Evolutionary conservation across 2,797 vertebrate species (phyloP), one percentile per base, ranked within the genome.

Genomic region (Coreius guichenoti): DNA sequence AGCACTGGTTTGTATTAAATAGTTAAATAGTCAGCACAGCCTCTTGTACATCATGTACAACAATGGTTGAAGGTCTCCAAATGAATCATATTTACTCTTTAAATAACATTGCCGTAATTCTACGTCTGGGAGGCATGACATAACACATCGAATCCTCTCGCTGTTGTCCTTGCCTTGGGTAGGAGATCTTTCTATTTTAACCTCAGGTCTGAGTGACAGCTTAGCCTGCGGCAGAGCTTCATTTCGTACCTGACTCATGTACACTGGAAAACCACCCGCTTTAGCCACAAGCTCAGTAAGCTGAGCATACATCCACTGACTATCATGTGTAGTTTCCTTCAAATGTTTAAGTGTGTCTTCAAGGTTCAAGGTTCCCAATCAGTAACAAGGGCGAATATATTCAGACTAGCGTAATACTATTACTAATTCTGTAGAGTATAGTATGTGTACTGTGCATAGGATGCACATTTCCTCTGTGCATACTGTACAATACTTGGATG

Each of bases 11-110:
- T 8, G 4, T 16, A 36, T 23, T 4, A 73, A 36, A 81, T 26
- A 29, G 77, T 43, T 29, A 31, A 31, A 31, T 54, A 12, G 47
- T 19, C 3, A 43, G n/a, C 7, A 54, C 43, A 54, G 47, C 21
- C 1, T 56, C 7, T 21, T 73, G 70, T 49, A 9, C 23, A 49
- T 17, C 21, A 75, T 49, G 16, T 11, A 26, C 54, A 77, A 39
- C 75, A 61, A 77, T 43, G 23, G 33, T 29, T 54, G 31, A 54
- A 54, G n/a, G n/a, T 17, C 77, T 61, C 16, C 0, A 21, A 79
- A 26, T 76, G 45, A 83, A 54, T 83, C 61, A 76, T 67, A 68
- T 68, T 83, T 68, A 33, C 73, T 77, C 56, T 77, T 76, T 83
- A 51, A 7, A 83, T 51, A 83, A 83, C 58, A 67, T 77, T 76